A percentile compares a stretch with the other conserved stretches of the same genome.
Evolutionary conservation across 2,888 invertebrate species (phyloP).

Genomic region (Diarsia brunnea): DNA sequence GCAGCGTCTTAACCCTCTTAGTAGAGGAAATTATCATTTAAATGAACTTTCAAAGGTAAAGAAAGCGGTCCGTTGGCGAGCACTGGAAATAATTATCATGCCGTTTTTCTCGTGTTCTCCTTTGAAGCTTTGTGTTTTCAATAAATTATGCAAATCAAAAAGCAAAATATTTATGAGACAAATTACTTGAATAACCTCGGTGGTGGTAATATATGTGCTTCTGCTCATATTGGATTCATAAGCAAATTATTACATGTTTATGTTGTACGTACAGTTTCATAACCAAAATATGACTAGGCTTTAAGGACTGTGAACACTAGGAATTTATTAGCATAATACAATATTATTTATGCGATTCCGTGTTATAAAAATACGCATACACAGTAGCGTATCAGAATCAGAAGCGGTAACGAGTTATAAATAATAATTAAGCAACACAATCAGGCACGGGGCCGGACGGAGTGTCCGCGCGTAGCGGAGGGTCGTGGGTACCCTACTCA

Average conservation of each 20-base stretch:
- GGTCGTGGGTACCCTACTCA: slow-evolving; percentile 78
- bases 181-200: slow-evolving; percentile 51
- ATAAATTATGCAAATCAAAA: slow-evolving; percentile 61
- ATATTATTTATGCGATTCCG: slow-evolving; percentile 20
- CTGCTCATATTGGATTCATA: slow-evolving; percentile 28
- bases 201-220: slow-evolving; percentile 34
- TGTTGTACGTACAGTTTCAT: slow-evolving; percentile 31
- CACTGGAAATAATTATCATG: slow-evolving; percentile 64
- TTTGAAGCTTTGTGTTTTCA: slow-evolving; percentile 55
- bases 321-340: slow-evolving; percentile 18
- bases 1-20: slow-evolving; percentile 63
- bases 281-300: slow-evolving; percentile 17
- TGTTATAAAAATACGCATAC: slow-evolving; percentile 28
- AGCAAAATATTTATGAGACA: slow-evolving; percentile 50
- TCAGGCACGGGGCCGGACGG: slow-evolving; percentile 59
- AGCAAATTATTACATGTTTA: slow-evolving; percentile 34
- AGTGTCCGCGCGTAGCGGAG: slow-evolving; percentile 56
- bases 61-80: slow-evolving; percentile 57
- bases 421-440: slow-evolving; percentile 76
- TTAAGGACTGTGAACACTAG: slow-evolving; percentile 4
- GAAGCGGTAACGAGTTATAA: slow-evolving; percentile 68
- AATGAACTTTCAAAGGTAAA: slow-evolving; percentile 67
- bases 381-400: slow-evolving; percentile 55
- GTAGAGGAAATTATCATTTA: slow-evolving; percentile 74
- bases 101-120: slow-evolving; percentile 57